Conservation (phyloP, 2,888 invertebrate genomes). For the Zaprionus lineosus region DNA sequence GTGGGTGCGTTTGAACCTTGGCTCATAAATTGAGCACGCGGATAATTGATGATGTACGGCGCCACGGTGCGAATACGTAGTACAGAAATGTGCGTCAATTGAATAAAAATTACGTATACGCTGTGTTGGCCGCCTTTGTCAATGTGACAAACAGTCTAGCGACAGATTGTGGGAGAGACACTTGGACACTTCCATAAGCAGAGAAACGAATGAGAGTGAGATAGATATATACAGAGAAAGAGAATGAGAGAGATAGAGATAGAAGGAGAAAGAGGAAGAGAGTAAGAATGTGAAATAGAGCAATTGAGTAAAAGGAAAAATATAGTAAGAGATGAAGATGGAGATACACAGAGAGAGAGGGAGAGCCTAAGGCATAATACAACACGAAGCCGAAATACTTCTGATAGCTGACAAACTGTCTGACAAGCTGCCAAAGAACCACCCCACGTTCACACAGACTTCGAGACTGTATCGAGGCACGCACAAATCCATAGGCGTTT, state of each 20-base stretch:
- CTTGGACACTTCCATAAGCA: too few species aligned
- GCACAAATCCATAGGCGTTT: constrained; percentile 55
- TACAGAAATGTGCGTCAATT: constrained; percentile 40
- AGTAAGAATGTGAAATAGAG: too few species aligned
- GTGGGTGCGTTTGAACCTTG: constrained; percentile 72
- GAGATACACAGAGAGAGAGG: too few species aligned
- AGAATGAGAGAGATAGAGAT: too few species aligned
- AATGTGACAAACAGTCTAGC: constrained; percentile 51
- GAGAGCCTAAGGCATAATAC: too few species aligned
- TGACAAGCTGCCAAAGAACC: constrained; percentile 6
- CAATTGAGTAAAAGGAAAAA: too few species aligned
- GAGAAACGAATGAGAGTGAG: too few species aligned
- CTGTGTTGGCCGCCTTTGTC: constrained; percentile 39
- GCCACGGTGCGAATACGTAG: constrained; percentile 58
- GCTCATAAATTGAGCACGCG: constrained; percentile 58
- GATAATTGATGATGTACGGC: constrained; percentile 59
- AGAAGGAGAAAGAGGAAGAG: too few species aligned
- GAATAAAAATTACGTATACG: constrained; percentile 56
- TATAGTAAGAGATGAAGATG: too few species aligned
- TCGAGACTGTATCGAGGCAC: constrained; percentile 31
- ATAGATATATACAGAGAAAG: too few species aligned
- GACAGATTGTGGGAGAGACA: constrained; percentile 77
- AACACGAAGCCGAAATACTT: constrained; percentile 21
- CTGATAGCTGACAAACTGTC: constrained; percentile 28
- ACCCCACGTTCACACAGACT: too few species aligned